phyloP scores from a whole-genome alignment of 2,113 vertebrate species.

The Sorex araneus region DNA sequence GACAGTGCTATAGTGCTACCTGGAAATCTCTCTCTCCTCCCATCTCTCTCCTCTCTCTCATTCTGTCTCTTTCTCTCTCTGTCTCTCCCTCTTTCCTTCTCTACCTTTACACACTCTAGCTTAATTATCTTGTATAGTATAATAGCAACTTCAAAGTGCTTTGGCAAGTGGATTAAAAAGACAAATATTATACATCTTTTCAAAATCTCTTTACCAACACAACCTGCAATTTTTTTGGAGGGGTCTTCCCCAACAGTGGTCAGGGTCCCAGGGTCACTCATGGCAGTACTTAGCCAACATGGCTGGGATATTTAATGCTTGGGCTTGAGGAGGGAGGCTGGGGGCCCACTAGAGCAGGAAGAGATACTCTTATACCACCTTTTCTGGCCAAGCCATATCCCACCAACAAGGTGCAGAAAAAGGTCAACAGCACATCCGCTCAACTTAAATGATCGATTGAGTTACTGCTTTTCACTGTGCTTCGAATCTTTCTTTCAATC shows the following conservation, averaged over 20 bases:
- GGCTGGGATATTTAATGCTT: no score
- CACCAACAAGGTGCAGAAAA: neutral
- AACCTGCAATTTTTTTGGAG: no score
- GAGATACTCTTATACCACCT: neutral
- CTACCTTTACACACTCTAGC: neutral
- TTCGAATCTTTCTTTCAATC: neutral
- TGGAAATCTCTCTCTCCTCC: no score
- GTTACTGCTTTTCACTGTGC: neutral
- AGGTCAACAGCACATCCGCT: neutral
- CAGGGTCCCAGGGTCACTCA: no score
- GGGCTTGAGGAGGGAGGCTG: no score
- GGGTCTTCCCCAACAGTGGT: no score
- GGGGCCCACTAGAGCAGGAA: no score
- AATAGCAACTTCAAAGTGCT: slow-evolving; percentile 29
- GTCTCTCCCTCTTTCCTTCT: neutral
- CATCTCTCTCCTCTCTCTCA: no score
- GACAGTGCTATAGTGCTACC: no score
- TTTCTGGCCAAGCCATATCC: neutral
- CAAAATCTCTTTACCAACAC: neutral
- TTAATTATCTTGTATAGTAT: neutral
- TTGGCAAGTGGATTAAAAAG: neutral
- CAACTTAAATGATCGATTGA: neutral
- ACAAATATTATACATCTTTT: neutral
- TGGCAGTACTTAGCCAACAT: no score
- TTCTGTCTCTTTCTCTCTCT: no score